Evolutionary conservation across 2,888 invertebrate genomes (phyloP), one percentile per base, ranked within the genome.

Genomic region (Caenorhabditis virilis): DNA sequence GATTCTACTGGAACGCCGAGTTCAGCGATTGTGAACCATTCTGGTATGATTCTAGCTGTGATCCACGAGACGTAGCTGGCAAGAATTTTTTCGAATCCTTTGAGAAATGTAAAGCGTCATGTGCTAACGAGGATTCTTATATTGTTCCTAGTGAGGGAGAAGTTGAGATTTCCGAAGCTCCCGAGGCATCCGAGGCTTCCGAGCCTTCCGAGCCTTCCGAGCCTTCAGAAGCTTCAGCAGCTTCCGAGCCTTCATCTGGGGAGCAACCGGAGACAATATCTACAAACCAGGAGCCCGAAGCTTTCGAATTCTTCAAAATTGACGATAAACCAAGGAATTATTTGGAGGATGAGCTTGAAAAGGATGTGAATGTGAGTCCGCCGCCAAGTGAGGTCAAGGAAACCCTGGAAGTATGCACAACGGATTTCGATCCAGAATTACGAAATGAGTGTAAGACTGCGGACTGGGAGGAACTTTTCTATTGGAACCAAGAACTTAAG

Each of bases 41-140:
- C 60, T 82, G 82, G 82, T 78, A 74, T 50, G 82, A 82, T 59
- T 56, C 66, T 2, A 75, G 74, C 4, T 82, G 80, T 53, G 64
- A 57, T 42, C 54, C 63, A 13, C n/a, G 58, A 6, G 68, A 65
- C 16, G 25, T 43, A 23, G 60, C 57, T 16, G 73, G 71, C 7
- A 73, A 69, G 53, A 75, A 75, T 45, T 56, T 62, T 27, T 75
- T 75, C 36, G 69, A 68, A 7, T 52, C 46, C 5, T 65, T 57
- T 33, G 62, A 65, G 20, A 30, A 43, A 15, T 72, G 71, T 27
- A 61, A 62, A 30, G n/a, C 30, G 6, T 18, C 33, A 1, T 64
- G 64, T 46, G n/a, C n/a, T 11, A 25, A 49, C 11, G 52, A 57
- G 22, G 62, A 55, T 23, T 36, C n/a, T 9, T 15, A 15, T 36